phyloP scores from a whole-genome alignment of 2,888 invertebrate species.

The Melinopterus prodromus region DNA sequence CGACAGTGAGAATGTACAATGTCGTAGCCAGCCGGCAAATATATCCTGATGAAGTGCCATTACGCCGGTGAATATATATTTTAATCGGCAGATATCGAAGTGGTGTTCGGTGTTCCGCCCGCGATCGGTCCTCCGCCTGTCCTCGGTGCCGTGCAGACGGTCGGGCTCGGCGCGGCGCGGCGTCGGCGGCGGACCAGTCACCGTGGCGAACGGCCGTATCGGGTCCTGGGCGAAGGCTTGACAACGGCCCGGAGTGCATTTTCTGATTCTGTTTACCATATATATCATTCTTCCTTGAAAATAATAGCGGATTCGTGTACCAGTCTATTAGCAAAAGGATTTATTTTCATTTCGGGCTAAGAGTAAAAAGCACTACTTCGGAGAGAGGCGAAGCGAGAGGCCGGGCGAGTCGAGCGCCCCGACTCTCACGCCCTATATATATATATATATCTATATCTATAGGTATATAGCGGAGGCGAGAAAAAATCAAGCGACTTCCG shows the following conservation, averaged over 20 bases:
- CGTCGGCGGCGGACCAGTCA: conserved; percentile 7
- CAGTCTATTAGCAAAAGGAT: conserved; percentile 66
- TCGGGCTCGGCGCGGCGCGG: neutral
- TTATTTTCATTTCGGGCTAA: conserved; percentile 62
- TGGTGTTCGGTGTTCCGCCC: conserved; percentile 52
- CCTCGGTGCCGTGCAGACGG: conserved; percentile 13
- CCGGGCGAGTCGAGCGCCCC: conserved; percentile 11
- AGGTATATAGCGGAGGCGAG: conserved; percentile 34
- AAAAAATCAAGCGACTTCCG: conserved; percentile 50
- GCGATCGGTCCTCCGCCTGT: conserved; percentile 34
- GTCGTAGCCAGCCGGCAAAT: neutral
- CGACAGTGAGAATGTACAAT: neutral
- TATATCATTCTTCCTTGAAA: conserved; percentile 63
- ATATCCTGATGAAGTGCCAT: conserved; percentile 47
- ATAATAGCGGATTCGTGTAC: conserved; percentile 66
- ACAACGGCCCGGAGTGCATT: conserved; percentile 57
- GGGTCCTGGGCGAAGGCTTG: conserved; percentile 38
- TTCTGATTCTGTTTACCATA: conserved; percentile 62
- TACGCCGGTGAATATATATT: conserved; percentile 49
- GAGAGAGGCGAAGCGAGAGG: conserved; percentile 27
- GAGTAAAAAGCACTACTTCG: conserved; percentile 47
- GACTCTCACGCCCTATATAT: neutral
- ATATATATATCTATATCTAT: conserved; percentile 4
- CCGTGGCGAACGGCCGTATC: conserved; percentile 25
- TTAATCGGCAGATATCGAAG: conserved; percentile 53